A percentile compares a stretch with the other conserved stretches of the same genome.
Conservation (phyloP, 30 jellyfish, hydroid and myxozoan genomes). For the Aurelia sp. region DNA sequence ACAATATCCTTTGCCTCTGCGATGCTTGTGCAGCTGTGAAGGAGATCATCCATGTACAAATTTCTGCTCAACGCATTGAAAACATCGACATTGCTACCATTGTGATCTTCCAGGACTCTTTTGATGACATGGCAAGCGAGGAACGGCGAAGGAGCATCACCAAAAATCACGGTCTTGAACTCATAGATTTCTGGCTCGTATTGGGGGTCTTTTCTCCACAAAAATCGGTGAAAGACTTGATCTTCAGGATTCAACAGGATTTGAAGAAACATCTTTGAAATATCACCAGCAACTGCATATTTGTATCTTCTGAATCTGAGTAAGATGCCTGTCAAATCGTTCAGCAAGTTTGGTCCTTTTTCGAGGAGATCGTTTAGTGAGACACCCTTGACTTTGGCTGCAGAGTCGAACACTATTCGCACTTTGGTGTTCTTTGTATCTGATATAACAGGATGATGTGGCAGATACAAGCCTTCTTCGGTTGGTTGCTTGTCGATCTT, state of each 20-base stretch:
- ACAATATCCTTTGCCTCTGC: slow-evolving; percentile 57
- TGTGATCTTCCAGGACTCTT: slow-evolving; percentile 47
- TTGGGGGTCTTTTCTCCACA: slow-evolving; percentile 50
- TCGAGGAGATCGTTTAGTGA: too few relatives aligned
- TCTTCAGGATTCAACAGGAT: too few relatives aligned
- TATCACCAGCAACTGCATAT: slow-evolving; percentile 18
- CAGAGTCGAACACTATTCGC: neutral
- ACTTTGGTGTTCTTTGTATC: slow-evolving; percentile 3
- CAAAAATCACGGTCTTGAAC: slow-evolving; percentile 48
- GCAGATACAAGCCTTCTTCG: too few relatives aligned
- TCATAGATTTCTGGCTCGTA: slow-evolving; percentile 34
- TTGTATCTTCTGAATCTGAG: slow-evolving; percentile 53
- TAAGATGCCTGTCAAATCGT: slow-evolving; percentile 50
- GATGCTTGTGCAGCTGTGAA: slow-evolving; percentile 45
- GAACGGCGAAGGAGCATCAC: slow-evolving; percentile 58
- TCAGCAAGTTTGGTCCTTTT: slow-evolving; percentile 21
- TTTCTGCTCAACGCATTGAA: slow-evolving; percentile 38
- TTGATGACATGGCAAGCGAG: slow-evolving; percentile 39
- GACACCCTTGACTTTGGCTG: too few relatives aligned
- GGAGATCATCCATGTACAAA: slow-evolving; percentile 58
- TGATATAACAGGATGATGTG: too few relatives aligned
- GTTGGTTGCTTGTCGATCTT: too few relatives aligned
- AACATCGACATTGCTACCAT: slow-evolving; percentile 28
- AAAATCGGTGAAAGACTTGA: slow-evolving; percentile 44
- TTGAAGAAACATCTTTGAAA: too few relatives aligned